Conservation (phyloP, 2,797 vertebrate species). For the Erethizon dorsatum region DNA sequence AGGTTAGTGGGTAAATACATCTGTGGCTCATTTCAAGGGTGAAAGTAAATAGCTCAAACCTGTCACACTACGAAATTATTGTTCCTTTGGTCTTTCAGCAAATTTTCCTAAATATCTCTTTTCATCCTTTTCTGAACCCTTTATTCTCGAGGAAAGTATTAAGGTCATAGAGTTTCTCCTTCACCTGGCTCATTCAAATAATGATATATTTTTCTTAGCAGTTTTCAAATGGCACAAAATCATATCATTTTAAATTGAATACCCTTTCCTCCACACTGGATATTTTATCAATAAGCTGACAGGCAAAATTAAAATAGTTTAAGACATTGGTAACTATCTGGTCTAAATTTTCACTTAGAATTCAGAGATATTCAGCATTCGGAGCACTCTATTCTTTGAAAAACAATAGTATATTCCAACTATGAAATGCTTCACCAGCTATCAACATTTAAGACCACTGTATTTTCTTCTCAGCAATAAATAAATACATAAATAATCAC, state of each 20-base stretch:
- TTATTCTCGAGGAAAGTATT: neutral
- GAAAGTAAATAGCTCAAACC: neutral
- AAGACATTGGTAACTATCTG: slow-evolving; percentile 42
- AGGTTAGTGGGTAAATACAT: neutral
- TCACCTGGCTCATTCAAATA: slow-evolving; percentile 68
- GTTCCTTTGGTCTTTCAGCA: neutral
- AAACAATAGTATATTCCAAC: neutral
- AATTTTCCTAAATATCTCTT: slow-evolving; percentile 44
- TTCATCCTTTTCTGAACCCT: neutral
- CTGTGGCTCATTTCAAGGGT: slow-evolving; percentile 12
- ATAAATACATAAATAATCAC: slow-evolving; percentile 28
- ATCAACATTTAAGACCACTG: slow-evolving; percentile 81
- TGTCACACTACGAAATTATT: neutral
- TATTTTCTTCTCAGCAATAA: slow-evolving; percentile 75
- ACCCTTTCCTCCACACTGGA: neutral
- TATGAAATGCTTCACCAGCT: neutral
- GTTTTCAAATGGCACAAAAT: slow-evolving; percentile 63
- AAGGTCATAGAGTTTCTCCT: slow-evolving; percentile 42
- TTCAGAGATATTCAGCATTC: slow-evolving; percentile 35
- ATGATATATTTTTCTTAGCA: slow-evolving; percentile 25
- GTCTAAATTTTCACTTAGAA: neutral
- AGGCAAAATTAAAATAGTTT: slow-evolving; percentile 73
- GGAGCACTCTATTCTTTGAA: slow-evolving; percentile 44
- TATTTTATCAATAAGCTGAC: slow-evolving; percentile 69
- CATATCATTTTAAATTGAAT: slow-evolving; percentile 31